A percentile compares a stretch with the other conserved stretches of the same genome.
Evolutionary conservation across 2,113 vertebrate genomes (phyloP).

Genomic region (Nyctibius bracteatus): DNA sequence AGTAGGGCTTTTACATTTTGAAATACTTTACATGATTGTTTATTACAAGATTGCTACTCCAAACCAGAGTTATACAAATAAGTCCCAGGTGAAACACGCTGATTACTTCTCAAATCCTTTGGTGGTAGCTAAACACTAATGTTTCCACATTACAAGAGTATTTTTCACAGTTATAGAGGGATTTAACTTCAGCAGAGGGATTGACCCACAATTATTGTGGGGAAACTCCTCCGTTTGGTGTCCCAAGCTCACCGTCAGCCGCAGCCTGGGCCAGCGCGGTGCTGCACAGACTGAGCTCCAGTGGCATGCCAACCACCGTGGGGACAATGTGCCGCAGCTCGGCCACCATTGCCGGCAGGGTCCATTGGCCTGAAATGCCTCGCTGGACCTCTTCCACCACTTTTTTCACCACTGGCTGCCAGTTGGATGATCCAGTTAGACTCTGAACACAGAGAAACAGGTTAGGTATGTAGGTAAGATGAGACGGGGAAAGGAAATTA

Average conservation of each 20-base stretch:
- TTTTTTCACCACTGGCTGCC: constrained; percentile 20
- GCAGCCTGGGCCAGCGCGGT: constrained; percentile 54
- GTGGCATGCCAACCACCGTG: constrained; percentile 72
- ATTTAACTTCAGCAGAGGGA: background rate
- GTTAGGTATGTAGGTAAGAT: background rate
- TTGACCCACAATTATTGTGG: background rate
- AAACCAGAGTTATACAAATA: background rate
- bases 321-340: constrained; percentile 76
- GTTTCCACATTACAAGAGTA: background rate
- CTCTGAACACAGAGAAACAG: constrained; percentile 42
- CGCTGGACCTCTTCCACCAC: constrained; percentile 43
- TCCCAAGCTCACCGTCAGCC: constrained; percentile 47
- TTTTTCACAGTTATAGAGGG: background rate
- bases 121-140: background rate
- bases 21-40: background rate
- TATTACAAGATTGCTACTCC: background rate
- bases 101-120: background rate
- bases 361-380: constrained; percentile 53
- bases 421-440: constrained; percentile 4
- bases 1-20: background rate
- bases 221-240: rapidly evolving
- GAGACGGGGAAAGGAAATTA: background rate
- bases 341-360: constrained; percentile 62
- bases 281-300: constrained; percentile 75
- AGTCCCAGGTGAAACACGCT: background rate